Evolutionary conservation across 1,140 invertebrate species (phyloP), one percentile per base, ranked within the genome.

Genomic region (Lepidurus packardi): DNA sequence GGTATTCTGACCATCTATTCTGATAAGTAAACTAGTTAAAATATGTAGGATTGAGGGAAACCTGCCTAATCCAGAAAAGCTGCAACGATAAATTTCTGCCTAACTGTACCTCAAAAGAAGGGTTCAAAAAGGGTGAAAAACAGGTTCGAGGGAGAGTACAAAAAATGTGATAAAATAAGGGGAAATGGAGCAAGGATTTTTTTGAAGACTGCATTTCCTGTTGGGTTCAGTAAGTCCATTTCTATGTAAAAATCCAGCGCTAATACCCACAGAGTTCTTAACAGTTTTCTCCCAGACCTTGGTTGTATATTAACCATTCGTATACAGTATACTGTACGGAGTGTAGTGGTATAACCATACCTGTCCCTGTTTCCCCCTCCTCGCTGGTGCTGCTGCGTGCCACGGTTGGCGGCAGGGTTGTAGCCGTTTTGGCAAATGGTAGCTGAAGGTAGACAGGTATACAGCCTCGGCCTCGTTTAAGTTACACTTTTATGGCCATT

Each of bases 401-500:
- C 21, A 65, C 53, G 53, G 53, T 65, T 65, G 53, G 53, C 53
- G 53, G 53, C 53, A 7, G 53, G 53, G 53, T 65, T 65, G 16
- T 13, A n/a, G 53, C 53, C 53, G 53, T n/a, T 65, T 65, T 65
- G 53, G 53, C 53, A 65, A 65, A 65, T 65, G 53, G 53, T 65
- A 65, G 53, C 53, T 65, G 53, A 65, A 65, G 53, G 53, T 16
- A 65, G 53, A 65, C 53, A 65, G 53, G 53, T 65, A 65, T 65
- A 65, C 53, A 65, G 13, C 53, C 53, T 65, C 53, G 53, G 53
- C 53, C 53, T 65, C 53, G 53, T 65, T 65, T 65, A 65, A 65
- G 53, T 65, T 65, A 65, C 53, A 65, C 53, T 13, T 65, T 65
- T 65, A 65, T 65, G 53, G 53, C 53, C 53, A 65, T 65, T 65